Conservation (phyloP, 2,888 invertebrate genomes). For the Diaphora mendica region DNA sequence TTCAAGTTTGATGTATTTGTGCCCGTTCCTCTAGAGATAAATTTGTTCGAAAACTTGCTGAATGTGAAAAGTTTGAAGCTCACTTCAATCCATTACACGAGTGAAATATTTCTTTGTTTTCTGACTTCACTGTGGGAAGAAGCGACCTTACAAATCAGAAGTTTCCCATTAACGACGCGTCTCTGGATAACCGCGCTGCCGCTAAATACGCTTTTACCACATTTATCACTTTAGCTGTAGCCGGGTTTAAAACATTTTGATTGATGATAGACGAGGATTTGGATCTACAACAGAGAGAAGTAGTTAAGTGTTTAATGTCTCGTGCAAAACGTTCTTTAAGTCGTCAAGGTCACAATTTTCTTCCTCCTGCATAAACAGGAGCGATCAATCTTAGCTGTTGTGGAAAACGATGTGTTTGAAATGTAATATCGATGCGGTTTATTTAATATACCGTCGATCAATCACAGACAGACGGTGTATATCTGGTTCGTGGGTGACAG, state of each 20-base stretch:
- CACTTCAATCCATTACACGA: conserved; percentile 86
- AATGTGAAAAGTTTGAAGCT: conserved; percentile 86
- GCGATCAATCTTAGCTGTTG: conserved; percentile 79
- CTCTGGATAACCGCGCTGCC: conserved; percentile 31
- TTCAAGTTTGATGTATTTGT: conserved; percentile 85
- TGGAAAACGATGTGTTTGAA: conserved; percentile 80
- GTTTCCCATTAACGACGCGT: conserved; percentile 67
- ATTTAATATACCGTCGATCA: conserved; percentile 83
- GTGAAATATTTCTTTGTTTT: conserved; percentile 87
- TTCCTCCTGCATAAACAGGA: conserved; percentile 62
- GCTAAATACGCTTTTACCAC: conserved; percentile 51
- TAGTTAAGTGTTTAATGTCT: conserved; percentile 35
- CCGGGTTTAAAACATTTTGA: conserved; percentile 56
- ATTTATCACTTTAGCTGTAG: conserved; percentile 56
- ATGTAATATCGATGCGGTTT: conserved; percentile 80
- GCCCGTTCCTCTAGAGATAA: conserved; percentile 82
- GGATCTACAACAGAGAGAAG: conserved; percentile 22
- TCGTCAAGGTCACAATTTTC: conserved; percentile 32
- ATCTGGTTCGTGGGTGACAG: conserved; percentile 75
- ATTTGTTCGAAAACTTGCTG: conserved; percentile 85
- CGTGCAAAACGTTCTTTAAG: not conserved
- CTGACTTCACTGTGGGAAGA: conserved; percentile 70
- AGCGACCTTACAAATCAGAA: conserved; percentile 78
- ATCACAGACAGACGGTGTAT: conserved; percentile 72
- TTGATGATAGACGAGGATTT: conserved; percentile 50